These are phyloP conservation scores for Microcebus griseorufus DNA, from an alignment of 2,113 vertebrate species.

Conservation along the genomic window DNA sequence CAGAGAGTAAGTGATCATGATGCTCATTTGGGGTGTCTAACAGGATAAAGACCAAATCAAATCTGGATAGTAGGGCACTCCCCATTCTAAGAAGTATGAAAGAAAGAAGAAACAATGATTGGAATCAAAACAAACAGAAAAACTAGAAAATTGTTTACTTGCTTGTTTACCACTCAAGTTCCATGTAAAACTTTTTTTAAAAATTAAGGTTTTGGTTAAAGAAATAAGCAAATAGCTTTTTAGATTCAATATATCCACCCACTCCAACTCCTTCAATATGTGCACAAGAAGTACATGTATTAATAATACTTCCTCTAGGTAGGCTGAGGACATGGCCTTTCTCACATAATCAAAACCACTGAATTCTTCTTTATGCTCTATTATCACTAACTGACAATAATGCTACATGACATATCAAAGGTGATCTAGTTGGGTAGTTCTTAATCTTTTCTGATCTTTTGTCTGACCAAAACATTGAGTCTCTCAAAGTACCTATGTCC, in stretches of 20 bases:
- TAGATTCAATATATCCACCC: not conserved
- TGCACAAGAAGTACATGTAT: not conserved
- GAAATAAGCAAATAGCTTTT: conserved; percentile 27
- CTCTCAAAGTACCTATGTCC: not conserved
- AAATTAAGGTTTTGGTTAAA: conserved; percentile 18
- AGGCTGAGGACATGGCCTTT: not conserved
- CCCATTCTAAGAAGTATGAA: conserved; percentile 90
- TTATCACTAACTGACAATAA: not conserved
- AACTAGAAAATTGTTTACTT: not conserved
- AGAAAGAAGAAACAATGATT: conserved; percentile 31
- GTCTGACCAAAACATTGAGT: not conserved
- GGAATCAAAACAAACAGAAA: not conserved
- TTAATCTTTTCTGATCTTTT: not conserved
- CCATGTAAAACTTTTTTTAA: not conserved
- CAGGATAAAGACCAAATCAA: conserved; percentile 97
- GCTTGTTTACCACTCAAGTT: not conserved
- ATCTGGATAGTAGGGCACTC: conserved; percentile 95
- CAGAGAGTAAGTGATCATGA: conserved; percentile 94
- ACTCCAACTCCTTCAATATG: not conserved
- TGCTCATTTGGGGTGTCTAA: conserved; percentile 97
- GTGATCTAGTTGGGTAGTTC: not conserved
- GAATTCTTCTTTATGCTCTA: not conserved
- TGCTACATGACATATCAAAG: not conserved
- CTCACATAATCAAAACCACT: not conserved
- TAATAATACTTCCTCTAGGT: not conserved